A percentile compares a stretch with the other conserved stretches of the same genome.
Evolutionary conservation across 2,113 vertebrate genomes (phyloP).

Genomic region (Dicerorhinus sumatrensis): DNA sequence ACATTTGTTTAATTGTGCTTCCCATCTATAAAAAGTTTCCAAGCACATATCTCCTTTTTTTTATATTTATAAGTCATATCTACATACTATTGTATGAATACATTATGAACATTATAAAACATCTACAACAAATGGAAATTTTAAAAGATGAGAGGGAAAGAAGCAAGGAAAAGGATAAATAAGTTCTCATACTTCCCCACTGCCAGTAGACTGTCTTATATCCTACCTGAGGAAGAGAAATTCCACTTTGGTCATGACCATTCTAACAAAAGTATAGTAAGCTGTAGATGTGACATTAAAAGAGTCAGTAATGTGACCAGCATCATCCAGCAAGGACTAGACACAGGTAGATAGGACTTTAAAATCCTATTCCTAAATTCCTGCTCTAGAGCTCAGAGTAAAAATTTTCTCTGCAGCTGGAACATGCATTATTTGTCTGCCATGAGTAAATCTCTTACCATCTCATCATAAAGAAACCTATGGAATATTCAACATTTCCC

Average conservation of each 20-base stretch:
- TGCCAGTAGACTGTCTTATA: background rate
- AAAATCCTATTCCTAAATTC: background rate
- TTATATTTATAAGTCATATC: background rate
- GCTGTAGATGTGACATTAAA: background rate
- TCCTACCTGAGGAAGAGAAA: background rate
- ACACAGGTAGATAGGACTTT: background rate
- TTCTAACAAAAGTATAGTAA: background rate
- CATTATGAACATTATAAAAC: background rate
- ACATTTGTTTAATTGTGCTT: background rate
- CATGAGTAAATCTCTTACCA: background rate
- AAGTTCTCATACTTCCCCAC: background rate
- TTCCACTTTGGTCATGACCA: background rate
- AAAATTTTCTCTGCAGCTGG: background rate
- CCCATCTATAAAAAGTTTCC: background rate
- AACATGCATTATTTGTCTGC: background rate
- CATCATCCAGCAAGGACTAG: conserved; percentile 19
- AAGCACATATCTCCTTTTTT: background rate
- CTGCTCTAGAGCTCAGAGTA: background rate
- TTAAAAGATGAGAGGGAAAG: background rate
- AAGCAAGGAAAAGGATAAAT: background rate
- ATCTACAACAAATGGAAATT: background rate
- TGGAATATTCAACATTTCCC: background rate
- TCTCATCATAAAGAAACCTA: background rate
- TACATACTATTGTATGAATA: background rate
- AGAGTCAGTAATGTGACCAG: conserved; percentile 34